A percentile compares a stretch with the other conserved stretches of the same genome.
These are phyloP conservation scores for Ophion costatus DNA, from an alignment of 2,888 invertebrate species.

Conservation along the genomic window DNA sequence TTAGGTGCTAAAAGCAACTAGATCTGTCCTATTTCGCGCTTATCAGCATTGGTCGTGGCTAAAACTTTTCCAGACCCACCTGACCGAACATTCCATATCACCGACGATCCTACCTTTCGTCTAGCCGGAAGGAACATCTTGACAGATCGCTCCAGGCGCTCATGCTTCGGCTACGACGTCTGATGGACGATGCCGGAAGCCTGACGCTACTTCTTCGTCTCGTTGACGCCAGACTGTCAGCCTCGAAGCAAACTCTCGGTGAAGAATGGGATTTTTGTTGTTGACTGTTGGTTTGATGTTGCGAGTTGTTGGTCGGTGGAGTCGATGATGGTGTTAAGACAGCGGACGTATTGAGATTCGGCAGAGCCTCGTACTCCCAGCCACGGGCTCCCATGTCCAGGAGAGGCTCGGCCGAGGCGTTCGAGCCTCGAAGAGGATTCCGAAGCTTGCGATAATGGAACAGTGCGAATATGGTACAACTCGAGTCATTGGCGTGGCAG, in stretches of 20 bases:
- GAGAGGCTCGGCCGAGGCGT: conserved; percentile 78
- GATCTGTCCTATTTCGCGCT: not conserved
- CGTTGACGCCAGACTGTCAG: conserved; percentile 80
- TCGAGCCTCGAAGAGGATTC: conserved; percentile 76
- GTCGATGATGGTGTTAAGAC: conserved; percentile 79
- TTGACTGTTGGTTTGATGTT: conserved; percentile 42
- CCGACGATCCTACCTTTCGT: conserved; percentile 87
- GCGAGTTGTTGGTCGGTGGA: conserved; percentile 73
- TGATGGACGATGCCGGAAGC: conserved; percentile 78
- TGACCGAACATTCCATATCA: not conserved
- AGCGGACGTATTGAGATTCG: conserved; percentile 78
- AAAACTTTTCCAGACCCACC: not conserved
- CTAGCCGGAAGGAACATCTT: conserved; percentile 92
- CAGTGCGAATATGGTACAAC: conserved; percentile 77
- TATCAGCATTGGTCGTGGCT: no score
- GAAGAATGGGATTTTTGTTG: conserved; percentile 73
- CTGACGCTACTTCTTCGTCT: conserved; percentile 78
- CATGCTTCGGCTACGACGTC: conserved; percentile 88
- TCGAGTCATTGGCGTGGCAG: conserved; percentile 59
- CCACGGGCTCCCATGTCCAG: conserved; percentile 83
- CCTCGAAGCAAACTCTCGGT: conserved; percentile 87
- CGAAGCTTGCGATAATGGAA: conserved; percentile 75
- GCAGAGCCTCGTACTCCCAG: conserved; percentile 82
- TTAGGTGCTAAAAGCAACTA: not conserved
- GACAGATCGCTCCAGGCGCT: conserved; percentile 95